These are phyloP conservation scores for Poecilia wingei DNA, from an alignment of 2,797 vertebrate species.

Conservation along the genomic window DNA sequence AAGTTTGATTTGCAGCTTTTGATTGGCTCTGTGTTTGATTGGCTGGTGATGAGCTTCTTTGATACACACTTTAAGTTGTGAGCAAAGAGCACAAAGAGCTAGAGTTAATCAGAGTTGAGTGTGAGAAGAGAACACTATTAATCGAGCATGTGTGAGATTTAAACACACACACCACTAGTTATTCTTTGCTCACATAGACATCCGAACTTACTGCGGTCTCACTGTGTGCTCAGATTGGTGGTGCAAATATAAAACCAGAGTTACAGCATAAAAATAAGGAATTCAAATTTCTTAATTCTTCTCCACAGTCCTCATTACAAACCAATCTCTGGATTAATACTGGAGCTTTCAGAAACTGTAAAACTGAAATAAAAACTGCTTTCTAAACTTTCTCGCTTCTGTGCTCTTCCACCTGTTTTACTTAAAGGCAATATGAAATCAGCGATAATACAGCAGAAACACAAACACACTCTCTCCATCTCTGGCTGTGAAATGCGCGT, in stretches of 20 bases:
- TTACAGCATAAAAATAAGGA: neutral
- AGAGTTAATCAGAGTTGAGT: neutral
- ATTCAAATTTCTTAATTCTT: neutral
- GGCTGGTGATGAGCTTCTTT: neutral
- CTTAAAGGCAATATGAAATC: neutral
- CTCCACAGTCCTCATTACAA: neutral
- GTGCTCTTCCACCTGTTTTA: neutral
- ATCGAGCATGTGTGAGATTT: neutral
- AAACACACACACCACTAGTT: neutral
- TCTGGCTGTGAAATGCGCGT: neutral
- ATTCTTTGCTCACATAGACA: neutral
- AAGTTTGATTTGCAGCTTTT: neutral
- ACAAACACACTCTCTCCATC: neutral
- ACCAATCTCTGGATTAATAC: neutral
- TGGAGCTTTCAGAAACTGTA: neutral
- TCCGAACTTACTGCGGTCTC: neutral
- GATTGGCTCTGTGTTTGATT: neutral
- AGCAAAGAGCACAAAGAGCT: neutral
- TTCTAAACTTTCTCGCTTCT: neutral
- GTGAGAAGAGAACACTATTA: neutral
- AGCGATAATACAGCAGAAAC: neutral
- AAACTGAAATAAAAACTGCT: neutral
- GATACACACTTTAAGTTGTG: neutral
- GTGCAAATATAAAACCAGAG: neutral
- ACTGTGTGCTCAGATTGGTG: neutral